phyloP scores from a whole-genome alignment of 2,113 vertebrate genomes.

The Camelus bactrianus region DNA sequence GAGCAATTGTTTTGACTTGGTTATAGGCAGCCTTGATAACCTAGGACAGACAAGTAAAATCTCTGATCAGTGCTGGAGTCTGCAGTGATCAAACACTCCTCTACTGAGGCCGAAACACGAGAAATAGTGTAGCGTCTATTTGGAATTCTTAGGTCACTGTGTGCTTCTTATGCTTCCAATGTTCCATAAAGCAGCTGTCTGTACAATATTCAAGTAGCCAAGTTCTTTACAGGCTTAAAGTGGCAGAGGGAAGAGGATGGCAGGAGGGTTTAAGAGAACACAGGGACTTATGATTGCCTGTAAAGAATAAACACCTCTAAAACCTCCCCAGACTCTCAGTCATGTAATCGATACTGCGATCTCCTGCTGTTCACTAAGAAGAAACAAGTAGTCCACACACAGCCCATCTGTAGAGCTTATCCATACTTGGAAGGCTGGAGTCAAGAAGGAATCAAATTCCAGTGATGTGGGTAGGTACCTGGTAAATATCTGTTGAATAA shows the following conservation, averaged over 20 bases:
- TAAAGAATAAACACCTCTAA: slow-evolving; percentile 3
- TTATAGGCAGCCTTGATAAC: slow-evolving; percentile 94
- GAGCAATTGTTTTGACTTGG: slow-evolving; percentile 92
- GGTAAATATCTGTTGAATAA: background rate
- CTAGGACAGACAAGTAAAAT: slow-evolving; percentile 83
- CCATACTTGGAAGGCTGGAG: background rate
- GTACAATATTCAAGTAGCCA: background rate
- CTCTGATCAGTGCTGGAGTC: background rate
- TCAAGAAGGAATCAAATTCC: background rate
- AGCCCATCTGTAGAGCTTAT: background rate
- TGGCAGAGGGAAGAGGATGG: background rate
- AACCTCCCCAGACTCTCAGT: background rate
- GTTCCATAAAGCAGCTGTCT: background rate
- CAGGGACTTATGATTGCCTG: background rate
- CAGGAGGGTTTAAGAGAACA: background rate
- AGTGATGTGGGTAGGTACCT: background rate
- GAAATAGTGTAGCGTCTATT: background rate
- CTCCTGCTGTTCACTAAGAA: background rate
- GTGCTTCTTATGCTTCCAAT: background rate
- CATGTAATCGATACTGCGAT: background rate
- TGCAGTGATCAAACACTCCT: background rate
- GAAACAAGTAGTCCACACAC: background rate
- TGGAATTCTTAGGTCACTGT: background rate
- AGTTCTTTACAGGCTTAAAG: background rate
- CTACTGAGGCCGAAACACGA: background rate